Evolutionary conservation across 2,113 vertebrate genomes (phyloP).

Genomic region (Baryphthengus martii): DNA sequence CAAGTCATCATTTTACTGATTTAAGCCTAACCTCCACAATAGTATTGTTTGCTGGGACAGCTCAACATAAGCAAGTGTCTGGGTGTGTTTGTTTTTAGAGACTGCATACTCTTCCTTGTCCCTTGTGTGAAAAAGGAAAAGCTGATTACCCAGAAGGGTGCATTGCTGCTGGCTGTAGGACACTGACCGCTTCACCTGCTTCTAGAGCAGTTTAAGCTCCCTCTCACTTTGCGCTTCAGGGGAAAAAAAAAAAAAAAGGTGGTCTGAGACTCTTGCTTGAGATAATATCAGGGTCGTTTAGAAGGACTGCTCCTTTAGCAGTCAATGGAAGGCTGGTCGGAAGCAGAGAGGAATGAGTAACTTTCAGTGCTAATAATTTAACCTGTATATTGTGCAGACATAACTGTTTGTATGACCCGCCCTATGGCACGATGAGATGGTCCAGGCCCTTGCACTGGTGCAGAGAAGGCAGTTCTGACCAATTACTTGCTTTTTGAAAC

Average conservation of each 20-base stretch:
- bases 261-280: neutral
- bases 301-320: neutral
- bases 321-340: neutral
- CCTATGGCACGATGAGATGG: accelerated
- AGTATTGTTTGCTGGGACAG: neutral
- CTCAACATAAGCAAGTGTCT: neutral
- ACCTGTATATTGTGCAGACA: neutral
- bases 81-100: neutral
- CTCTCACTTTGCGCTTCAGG: neutral
- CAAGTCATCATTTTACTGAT: neutral
- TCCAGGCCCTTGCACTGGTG: neutral
- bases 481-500: neutral
- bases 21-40: neutral
- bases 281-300: neutral
- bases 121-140: neutral
- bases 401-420: neutral
- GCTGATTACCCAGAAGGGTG: neutral
- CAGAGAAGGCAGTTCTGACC: neutral
- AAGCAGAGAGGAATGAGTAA: neutral
- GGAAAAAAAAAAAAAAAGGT: neutral
- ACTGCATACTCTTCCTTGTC: neutral
- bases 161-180: neutral
- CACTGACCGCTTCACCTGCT: neutral
- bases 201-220: neutral
- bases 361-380: neutral